phyloP scores from a whole-genome alignment of 1,140 invertebrate genomes.

The Solenopsis fugax region DNA sequence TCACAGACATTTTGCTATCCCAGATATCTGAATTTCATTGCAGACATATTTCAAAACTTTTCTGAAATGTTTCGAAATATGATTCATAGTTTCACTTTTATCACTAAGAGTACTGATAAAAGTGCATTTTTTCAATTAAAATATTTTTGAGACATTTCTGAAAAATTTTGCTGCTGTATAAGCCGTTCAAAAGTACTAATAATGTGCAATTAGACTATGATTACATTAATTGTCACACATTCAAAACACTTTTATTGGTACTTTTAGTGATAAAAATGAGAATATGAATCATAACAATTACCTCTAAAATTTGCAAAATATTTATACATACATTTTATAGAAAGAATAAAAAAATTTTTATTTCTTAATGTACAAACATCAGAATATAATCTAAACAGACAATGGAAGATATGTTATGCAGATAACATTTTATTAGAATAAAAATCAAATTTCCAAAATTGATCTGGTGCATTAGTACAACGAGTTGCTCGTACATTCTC shows the following conservation, averaged over 20 bases:
- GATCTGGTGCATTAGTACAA: conserved; percentile 32
- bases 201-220: too few relatives aligned
- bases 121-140: too few relatives aligned
- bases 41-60: too few relatives aligned
- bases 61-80: too few relatives aligned
- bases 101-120: too few relatives aligned
- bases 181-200: too few relatives aligned
- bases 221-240: too few relatives aligned
- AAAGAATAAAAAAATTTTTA: conserved; percentile 23
- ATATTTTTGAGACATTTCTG: too few relatives aligned
- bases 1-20: too few relatives aligned
- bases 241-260: not conserved
- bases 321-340: not conserved
- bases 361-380: not conserved
- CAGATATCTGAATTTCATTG: too few relatives aligned
- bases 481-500: conserved; percentile 63
- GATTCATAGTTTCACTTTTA: too few relatives aligned
- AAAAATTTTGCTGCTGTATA: too few relatives aligned
- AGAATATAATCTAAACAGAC: not conserved
- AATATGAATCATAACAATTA: not conserved
- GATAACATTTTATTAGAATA: not conserved
- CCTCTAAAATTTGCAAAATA: not conserved
- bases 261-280: not conserved
- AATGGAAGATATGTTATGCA: not conserved
- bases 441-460: conserved; percentile 50